Evolutionary conservation across 2,797 vertebrate genomes (phyloP), one percentile per base, ranked within the genome.

Genomic region (Tarsius wallacei): DNA sequence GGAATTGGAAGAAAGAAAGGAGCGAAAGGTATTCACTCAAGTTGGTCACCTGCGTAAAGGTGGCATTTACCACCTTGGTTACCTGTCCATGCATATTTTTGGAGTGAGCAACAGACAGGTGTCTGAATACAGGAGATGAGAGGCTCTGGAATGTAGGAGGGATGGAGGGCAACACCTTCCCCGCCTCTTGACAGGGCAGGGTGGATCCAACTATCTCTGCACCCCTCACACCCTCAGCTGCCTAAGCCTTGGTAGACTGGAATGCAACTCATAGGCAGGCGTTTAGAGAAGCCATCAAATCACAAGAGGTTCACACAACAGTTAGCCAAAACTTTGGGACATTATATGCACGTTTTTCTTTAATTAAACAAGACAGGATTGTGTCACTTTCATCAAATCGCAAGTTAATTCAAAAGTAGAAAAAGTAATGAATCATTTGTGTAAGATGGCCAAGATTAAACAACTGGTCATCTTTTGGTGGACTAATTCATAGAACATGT

Each of bases 321-420:
- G 78, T 68, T 17, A 81, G 36, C 7, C 77, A 91, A 91, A 76
- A 76, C 11, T 84, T 57, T 61, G 71, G 33, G 24, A 47, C 53
- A 24, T 63, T 91, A 88, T 90, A 89, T 57, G 51, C 36, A 87
- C 42, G 11, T 31, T 61, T 94, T 94, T 68, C 73, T 90, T 93
- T 93, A 96, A 94, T 51, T 42, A 74, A 95, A 83, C 2, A 90
- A 96, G 47, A 68, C 74, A 93, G 26, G 55, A 59, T 78, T 90
- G 31, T 77, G 33, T 87, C 87, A 88, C 22, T 91, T 97, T 94
- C 96, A 73, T 77, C 87, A 94, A 95, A 74, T 81, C 90, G 24
- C 57, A 97, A 90, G 53, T 96, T 93, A 64, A 95, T 8, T 19
- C 64, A 71, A 89, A 96, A 89, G 28, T 88, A 78, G 31, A 94